Conservation (phyloP, 2,888 invertebrate species). For the Ditylenchus weischeri region DNA sequence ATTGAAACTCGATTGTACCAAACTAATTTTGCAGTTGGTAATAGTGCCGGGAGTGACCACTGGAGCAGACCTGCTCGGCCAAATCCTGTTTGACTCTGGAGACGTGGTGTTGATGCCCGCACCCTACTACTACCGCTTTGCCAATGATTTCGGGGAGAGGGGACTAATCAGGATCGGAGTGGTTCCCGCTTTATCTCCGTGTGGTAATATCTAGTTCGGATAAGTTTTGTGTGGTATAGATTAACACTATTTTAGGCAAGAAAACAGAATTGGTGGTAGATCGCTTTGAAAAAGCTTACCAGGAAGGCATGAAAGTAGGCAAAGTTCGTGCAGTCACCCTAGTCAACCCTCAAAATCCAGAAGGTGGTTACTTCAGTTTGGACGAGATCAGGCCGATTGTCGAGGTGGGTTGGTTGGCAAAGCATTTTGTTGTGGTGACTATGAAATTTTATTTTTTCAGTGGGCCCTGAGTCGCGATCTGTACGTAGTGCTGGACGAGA, state of each 20-base stretch:
- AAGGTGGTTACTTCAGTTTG: conserved; percentile 38
- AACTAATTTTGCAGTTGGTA: conserved; percentile 29
- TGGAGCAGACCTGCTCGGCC: conserved; percentile 36
- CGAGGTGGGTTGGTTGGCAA: conserved; percentile 2
- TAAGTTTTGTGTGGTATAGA: too few relatives aligned
- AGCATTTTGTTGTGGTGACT: too few relatives aligned
- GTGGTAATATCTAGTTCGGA: neutral
- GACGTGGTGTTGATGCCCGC: conserved; percentile 33
- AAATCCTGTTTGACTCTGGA: conserved; percentile 39
- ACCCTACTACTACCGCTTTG: conserved; percentile 42
- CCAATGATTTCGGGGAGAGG: conserved; percentile 39
- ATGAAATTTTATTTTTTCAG: neutral
- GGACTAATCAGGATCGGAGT: conserved; percentile 28
- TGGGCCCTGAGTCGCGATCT: conserved; percentile 23
- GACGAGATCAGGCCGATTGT: conserved; percentile 39
- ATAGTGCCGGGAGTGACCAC: conserved; percentile 38
- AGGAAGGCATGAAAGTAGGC: conserved; percentile 23
- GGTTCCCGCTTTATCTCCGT: conserved; percentile 32
- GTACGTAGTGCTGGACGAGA: conserved; percentile 40
- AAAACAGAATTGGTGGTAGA: conserved; percentile 33
- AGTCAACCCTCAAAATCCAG: conserved; percentile 42
- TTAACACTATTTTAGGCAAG: too few relatives aligned
- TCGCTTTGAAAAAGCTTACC: conserved; percentile 34
- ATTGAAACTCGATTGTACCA: too few relatives aligned
- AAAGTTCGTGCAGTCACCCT: conserved; percentile 36